Conservation (phyloP, 2,888 invertebrate genomes). For the Pammene aurita region DNA sequence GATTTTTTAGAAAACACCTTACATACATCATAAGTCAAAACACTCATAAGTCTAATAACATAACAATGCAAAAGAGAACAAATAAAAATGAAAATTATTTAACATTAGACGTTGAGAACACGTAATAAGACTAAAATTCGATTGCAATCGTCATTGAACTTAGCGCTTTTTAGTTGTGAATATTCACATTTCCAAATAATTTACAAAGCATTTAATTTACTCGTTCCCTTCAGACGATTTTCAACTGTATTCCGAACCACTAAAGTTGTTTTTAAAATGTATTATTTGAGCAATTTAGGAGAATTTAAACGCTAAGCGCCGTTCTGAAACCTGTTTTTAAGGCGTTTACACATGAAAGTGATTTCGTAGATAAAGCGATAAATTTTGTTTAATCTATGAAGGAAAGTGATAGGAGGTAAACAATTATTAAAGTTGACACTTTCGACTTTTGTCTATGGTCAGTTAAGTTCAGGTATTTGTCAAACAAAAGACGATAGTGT, state of each 20-base stretch:
- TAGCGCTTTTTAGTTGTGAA: not conserved
- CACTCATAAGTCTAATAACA: too few relatives aligned
- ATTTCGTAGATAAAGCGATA: conserved; percentile 37
- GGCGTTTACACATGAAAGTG: conserved; percentile 35
- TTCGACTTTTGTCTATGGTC: conserved; percentile 39
- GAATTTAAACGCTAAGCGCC: not conserved
- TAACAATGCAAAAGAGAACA: not conserved
- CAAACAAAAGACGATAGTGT: too few relatives aligned
- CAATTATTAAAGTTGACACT: conserved; percentile 38
- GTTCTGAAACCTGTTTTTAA: conserved; percentile 23
- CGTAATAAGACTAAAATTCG: not conserved
- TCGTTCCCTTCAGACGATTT: too few relatives aligned
- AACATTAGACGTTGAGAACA: not conserved
- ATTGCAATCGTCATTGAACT: not conserved
- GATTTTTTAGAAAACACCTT: conserved; percentile 39
- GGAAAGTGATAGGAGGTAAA: conserved; percentile 26
- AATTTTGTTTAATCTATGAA: conserved; percentile 38
- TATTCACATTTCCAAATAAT: not conserved
- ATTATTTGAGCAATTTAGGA: not conserved
- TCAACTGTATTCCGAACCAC: not conserved
- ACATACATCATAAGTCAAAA: too few relatives aligned
- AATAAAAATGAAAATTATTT: not conserved
- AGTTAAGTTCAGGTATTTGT: conserved; percentile 5
- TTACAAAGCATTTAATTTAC: not conserved
- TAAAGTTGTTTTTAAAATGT: not conserved